A percentile compares a stretch with the other conserved stretches of the same genome.
phyloP scores from a whole-genome alignment of 2,888 invertebrate genomes.

The Volucella inanis region DNA sequence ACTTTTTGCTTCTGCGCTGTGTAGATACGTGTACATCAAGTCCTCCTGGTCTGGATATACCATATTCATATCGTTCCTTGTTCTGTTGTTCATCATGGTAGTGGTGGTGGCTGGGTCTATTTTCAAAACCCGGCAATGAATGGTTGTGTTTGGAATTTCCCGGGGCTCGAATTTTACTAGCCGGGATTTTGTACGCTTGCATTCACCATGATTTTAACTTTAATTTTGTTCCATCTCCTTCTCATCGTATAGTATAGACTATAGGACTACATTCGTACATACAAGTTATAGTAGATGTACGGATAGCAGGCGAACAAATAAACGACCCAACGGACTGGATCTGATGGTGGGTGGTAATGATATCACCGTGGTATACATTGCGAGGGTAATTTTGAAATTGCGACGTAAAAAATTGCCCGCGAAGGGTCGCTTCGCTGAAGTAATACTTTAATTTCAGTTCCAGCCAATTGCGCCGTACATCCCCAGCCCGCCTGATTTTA shows the following conservation, averaged over 20 bases:
- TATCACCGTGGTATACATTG: conserved; percentile 10
- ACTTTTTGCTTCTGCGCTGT: conserved; percentile 50
- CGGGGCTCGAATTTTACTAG: conserved; percentile 68
- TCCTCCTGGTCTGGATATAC: too few relatives aligned
- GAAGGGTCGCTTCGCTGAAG: not conserved
- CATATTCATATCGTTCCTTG: conserved; percentile 16
- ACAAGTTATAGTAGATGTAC: not conserved
- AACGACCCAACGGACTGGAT: too few relatives aligned
- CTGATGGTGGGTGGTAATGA: conserved; percentile 26
- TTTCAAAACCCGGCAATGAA: conserved; percentile 52
- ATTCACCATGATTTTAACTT: conserved; percentile 54
- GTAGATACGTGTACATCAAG: too few relatives aligned
- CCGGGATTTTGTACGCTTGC: conserved; percentile 43
- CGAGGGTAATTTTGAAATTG: conserved; percentile 51
- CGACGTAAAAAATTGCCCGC: conserved; percentile 46
- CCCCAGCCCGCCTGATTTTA: conserved; percentile 7
- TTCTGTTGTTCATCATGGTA: conserved; percentile 15
- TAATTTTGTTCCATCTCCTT: not conserved
- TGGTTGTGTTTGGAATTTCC: conserved; percentile 57
- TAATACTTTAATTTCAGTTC: conserved; percentile 6
- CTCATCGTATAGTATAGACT: not conserved
- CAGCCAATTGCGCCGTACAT: not conserved
- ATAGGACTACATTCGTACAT: too few relatives aligned
- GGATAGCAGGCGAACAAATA: not conserved
- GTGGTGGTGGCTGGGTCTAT: conserved; percentile 27